Percentiles rank a stretch among this genome's conserved stretches.
Conservation (phyloP, 2,113 vertebrate species). For the Forbesichthys papilliferus region DNA sequence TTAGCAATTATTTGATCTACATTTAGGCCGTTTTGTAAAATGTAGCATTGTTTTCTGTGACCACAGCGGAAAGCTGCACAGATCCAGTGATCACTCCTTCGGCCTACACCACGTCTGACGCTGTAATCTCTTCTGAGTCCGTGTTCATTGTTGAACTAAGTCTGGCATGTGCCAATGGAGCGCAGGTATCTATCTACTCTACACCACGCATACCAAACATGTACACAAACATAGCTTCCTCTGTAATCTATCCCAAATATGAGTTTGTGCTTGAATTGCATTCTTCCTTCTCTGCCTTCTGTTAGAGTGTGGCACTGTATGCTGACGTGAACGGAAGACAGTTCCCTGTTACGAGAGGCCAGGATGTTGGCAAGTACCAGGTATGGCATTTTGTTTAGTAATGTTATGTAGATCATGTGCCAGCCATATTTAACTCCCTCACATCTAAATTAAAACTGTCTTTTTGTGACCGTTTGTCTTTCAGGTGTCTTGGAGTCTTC, state of each 20-base stretch:
- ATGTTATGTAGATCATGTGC: too few species aligned
- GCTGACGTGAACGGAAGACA: slow-evolving; percentile 91
- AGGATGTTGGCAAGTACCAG: slow-evolving; percentile 92
- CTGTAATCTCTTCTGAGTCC: slow-evolving; percentile 88
- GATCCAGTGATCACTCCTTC: slow-evolving; percentile 87
- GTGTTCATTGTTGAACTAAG: slow-evolving; percentile 93
- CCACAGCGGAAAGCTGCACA: slow-evolving; percentile 84
- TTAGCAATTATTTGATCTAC: not conserved
- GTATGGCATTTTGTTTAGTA: slow-evolving; percentile 54
- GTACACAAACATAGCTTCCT: not conserved
- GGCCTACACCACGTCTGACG: slow-evolving; percentile 90
- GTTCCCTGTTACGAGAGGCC: slow-evolving; percentile 90
- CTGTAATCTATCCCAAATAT: not conserved
- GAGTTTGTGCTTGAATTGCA: not conserved
- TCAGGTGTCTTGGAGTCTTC: slow-evolving; percentile 91
- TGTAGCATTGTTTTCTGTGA: not conserved
- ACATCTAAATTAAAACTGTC: not conserved
- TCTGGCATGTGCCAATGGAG: slow-evolving; percentile 86
- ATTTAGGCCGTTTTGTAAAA: not conserved
- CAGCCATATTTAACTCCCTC: not conserved
- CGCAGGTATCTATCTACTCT: slow-evolving; percentile 76
- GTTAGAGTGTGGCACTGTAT: slow-evolving; percentile 87
- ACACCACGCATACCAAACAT: not conserved
- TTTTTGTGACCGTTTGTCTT: not conserved
- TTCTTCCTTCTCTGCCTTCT: slow-evolving; percentile 1